Percentiles rank a stretch among this genome's conserved stretches.
Evolutionary conservation across 92 coral and sea anemone species (phyloP).

Genomic region (Umimayanthus kanabou): DNA sequence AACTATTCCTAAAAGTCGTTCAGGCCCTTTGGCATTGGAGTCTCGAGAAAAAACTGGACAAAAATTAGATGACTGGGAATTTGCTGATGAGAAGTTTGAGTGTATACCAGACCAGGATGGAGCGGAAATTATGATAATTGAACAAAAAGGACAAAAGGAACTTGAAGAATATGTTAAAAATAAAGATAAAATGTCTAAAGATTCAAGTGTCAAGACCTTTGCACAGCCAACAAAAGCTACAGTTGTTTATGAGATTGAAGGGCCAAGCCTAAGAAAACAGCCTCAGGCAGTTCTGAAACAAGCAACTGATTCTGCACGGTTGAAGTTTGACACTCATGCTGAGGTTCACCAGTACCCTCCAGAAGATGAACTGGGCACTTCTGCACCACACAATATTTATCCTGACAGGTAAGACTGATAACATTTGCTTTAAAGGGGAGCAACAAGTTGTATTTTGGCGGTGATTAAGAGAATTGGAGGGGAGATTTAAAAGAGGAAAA

Average conservation of each 20-base stretch:
- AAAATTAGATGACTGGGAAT: constrained; percentile 18
- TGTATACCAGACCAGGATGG: not conserved
- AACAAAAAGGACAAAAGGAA: not conserved
- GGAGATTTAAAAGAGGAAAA: no score
- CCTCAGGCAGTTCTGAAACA: constrained; percentile 11
- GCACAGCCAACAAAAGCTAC: constrained; percentile 22
- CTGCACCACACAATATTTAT: not conserved
- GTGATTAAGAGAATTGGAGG: no score
- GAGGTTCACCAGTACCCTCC: constrained; percentile 29
- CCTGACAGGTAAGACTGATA: constrained; percentile 10
- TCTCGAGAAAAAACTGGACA: constrained; percentile 42
- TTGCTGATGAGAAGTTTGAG: constrained; percentile 7
- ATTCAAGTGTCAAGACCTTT: not conserved
- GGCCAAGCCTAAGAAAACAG: constrained; percentile 19
- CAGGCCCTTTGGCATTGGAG: constrained; percentile 63
- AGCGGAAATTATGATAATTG: not conserved
- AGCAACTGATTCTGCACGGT: constrained; percentile 1
- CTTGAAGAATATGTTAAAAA: not conserved
- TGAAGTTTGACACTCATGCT: constrained; percentile 16
- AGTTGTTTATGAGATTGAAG: constrained; percentile 3
- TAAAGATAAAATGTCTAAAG: not conserved
- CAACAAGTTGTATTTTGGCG: not conserved
- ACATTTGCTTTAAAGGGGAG: no score
- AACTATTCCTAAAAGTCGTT: constrained; percentile 62
- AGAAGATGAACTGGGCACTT: not conserved